Conservation (phyloP, 1,140 invertebrate species). For the Periplaneta americana region DNA sequence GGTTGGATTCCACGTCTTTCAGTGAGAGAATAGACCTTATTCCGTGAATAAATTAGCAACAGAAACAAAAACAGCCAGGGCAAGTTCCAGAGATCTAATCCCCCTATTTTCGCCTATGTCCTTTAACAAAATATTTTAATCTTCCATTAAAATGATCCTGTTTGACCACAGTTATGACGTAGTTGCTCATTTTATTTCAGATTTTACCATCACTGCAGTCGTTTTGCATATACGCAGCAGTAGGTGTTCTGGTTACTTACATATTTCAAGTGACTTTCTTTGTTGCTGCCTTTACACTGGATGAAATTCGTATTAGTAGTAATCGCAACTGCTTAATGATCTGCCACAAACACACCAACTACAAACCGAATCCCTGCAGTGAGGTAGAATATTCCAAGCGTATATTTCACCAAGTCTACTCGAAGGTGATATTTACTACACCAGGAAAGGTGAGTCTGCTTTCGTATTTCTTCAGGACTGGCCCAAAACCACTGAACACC, state of each 20-base stretch:
- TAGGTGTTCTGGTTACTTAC: conserved; percentile 66
- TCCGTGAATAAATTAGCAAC: too few relatives aligned
- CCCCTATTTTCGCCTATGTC: too few relatives aligned
- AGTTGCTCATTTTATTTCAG: conserved; percentile 45
- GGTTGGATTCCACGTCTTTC: too few relatives aligned
- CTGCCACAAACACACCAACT: conserved; percentile 54
- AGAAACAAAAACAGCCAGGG: too few relatives aligned
- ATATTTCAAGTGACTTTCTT: conserved; percentile 72
- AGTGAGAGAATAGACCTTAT: too few relatives aligned
- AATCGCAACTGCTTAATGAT: conserved; percentile 60
- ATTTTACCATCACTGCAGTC: conserved; percentile 68
- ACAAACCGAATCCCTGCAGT: conserved; percentile 36
- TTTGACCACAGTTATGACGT: too few relatives aligned
- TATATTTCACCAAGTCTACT: conserved; percentile 46
- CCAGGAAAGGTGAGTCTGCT: conserved; percentile 50
- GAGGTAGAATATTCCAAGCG: not conserved
- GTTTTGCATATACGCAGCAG: conserved; percentile 68
- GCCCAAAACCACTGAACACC: too few relatives aligned
- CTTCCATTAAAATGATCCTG: too few relatives aligned
- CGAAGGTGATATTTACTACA: conserved; percentile 50
- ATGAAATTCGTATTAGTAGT: conserved; percentile 54
- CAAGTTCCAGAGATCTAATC: too few relatives aligned
- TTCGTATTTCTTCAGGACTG: too few relatives aligned
- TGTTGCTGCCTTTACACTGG: conserved; percentile 66
- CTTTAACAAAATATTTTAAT: too few relatives aligned